Evolutionary conservation across 2,113 vertebrate genomes (phyloP), one percentile per base, ranked within the genome.

Genomic region (Rhipidura dahli): DNA sequence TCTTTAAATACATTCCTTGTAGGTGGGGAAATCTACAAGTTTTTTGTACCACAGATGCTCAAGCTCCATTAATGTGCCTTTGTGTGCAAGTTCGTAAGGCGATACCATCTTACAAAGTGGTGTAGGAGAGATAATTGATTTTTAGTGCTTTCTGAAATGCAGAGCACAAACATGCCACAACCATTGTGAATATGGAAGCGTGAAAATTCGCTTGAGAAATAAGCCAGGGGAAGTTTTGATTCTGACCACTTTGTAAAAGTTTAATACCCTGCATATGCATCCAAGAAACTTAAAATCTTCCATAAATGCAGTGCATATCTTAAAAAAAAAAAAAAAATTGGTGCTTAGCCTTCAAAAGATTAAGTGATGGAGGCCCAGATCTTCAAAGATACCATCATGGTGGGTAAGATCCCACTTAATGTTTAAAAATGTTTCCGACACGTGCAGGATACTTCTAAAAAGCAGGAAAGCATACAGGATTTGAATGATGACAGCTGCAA

Each of bases 1-100:
- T 89, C 82, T 93, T 93, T 81, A 92, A 92, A 87, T 77, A 94
- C 51, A 51, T 92, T 71, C 60, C 39, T 86, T 89, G 83, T 93
- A 90, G 85, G 85, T 37, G 71, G 93, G 57, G 59, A 89, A 90
- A 80, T 59, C n/a, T 85, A 72, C 42, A 85, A 15, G 47, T 44
- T 65, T 22, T 18, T 83, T 70, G 42, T 56, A 60, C 49, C 42
- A 23, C 60, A 71, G 78, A 73, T 88, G 60, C 76, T 92, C 33
- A 68, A 39, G 39, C 83, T 64, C 68, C 56, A 39, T 81, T 86
- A 75, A 28, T 33, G 53, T 77, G 37, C 71, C 88, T 83, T 89
- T 76, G 59, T 77, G 39, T 66, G 61, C 51, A 90, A 69, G 63
- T 81, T 80, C 47, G 37, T 53, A 59, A 73, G 51, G 76, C 1